phyloP scores from a whole-genome alignment of 2,797 vertebrate species.

The Clarias platycephalus region DNA sequence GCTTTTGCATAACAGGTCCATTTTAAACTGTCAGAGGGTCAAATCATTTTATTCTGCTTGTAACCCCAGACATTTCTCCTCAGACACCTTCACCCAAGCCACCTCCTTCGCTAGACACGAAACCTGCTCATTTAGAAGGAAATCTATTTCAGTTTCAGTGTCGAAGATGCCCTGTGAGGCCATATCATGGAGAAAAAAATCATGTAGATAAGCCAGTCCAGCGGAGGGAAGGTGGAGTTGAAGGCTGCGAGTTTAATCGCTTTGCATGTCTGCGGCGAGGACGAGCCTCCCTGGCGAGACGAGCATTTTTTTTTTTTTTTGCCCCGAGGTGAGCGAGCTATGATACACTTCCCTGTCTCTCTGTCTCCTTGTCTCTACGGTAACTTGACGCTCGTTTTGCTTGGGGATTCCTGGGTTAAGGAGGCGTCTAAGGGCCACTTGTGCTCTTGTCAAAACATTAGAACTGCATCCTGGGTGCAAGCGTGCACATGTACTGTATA shows the following conservation, averaged over 20 bases:
- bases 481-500: not conserved
- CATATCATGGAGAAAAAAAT: not conserved
- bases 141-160: constrained; percentile 19
- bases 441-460: constrained; percentile 46
- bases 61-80: constrained; percentile 15
- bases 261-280: constrained; percentile 35
- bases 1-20: too few species aligned
- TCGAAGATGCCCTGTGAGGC: not conserved
- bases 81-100: constrained; percentile 17
- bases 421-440: constrained; percentile 38
- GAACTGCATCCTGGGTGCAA: constrained; percentile 20
- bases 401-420: constrained; percentile 33
- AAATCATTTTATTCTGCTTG: constrained; percentile 21
- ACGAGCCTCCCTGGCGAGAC: constrained; percentile 23
- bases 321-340: not conserved
- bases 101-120: not conserved
- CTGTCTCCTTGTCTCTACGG: not conserved
- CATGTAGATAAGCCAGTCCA: constrained; percentile 30
- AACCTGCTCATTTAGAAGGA: constrained; percentile 12
- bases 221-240: constrained; percentile 27
- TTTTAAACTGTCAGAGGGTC: not conserved
- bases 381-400: constrained; percentile 47
- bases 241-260: constrained; percentile 49
- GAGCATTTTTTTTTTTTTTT: not conserved
- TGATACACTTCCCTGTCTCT: constrained; percentile 27